Conservation (phyloP, 1,140 invertebrate species). For the Antheraea pernyi region DNA sequence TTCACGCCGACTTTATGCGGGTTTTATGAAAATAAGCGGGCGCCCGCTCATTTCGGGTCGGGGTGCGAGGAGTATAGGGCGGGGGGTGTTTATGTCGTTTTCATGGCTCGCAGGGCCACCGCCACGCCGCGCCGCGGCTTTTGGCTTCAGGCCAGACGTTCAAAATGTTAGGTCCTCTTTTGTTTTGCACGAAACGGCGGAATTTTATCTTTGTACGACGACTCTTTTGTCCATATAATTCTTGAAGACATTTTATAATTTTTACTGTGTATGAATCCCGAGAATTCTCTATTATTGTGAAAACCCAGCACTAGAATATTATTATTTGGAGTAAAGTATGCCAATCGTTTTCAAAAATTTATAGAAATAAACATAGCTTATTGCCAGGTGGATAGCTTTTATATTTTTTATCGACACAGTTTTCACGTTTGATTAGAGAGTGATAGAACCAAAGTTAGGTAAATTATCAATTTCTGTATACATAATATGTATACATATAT, state of each 20-base stretch:
- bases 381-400: too few species aligned
- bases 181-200: constrained; percentile 42
- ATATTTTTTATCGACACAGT: too few species aligned
- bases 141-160: constrained; percentile 54
- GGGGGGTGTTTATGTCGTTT: constrained; percentile 63
- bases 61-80: constrained; percentile 19
- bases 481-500: too few species aligned
- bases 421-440: too few species aligned
- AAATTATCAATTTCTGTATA: too few species aligned
- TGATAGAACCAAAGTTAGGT: too few species aligned
- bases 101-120: constrained; percentile 52
- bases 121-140: constrained; percentile 41
- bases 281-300: background rate
- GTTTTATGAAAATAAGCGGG: constrained; percentile 74
- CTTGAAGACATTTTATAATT: background rate
- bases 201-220: constrained; percentile 32
- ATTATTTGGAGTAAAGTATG: too few species aligned
- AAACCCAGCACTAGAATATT: background rate
- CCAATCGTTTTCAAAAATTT: too few species aligned
- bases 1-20: constrained; percentile 52
- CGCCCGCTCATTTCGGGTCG: constrained; percentile 67
- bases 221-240: constrained; percentile 38
- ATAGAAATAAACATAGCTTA: too few species aligned
- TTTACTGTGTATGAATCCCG: background rate
- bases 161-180: constrained; percentile 37